phyloP scores from a whole-genome alignment of 2,797 vertebrate genomes.

The Coracias cyanogaster region DNA sequence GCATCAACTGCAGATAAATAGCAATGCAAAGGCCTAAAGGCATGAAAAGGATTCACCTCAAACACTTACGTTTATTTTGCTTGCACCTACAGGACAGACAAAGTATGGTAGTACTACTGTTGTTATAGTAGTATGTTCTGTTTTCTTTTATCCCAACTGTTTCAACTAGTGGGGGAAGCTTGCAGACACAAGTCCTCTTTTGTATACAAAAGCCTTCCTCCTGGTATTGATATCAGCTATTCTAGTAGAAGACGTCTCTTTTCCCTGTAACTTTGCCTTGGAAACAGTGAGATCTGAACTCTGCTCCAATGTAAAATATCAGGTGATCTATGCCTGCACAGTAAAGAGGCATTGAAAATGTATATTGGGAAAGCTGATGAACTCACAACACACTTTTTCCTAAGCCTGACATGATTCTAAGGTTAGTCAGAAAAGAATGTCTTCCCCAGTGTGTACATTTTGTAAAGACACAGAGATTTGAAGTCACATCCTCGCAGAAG shows the following conservation, averaged over 20 bases:
- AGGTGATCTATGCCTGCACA: neutral
- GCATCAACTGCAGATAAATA: neutral
- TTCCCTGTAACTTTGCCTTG: neutral
- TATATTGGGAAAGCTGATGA: neutral
- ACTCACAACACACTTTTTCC: neutral
- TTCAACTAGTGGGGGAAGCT: neutral
- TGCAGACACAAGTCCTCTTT: neutral
- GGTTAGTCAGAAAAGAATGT: neutral
- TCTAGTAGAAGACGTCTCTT: neutral
- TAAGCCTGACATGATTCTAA: neutral
- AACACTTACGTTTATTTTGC: neutral
- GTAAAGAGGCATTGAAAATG: neutral
- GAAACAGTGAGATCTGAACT: neutral
- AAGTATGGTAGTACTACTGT: neutral
- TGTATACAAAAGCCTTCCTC: neutral
- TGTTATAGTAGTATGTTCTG: neutral
- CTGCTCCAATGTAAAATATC: neutral
- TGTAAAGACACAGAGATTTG: neutral
- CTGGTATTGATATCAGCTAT: neutral
- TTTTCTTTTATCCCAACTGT: neutral
- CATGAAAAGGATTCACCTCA: neutral
- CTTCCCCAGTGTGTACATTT: neutral
- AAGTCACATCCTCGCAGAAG: neutral
- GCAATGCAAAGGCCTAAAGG: neutral
- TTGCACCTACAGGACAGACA: neutral